Conservation (phyloP, 2,113 vertebrate species). For the Rhineura floridana region DNA sequence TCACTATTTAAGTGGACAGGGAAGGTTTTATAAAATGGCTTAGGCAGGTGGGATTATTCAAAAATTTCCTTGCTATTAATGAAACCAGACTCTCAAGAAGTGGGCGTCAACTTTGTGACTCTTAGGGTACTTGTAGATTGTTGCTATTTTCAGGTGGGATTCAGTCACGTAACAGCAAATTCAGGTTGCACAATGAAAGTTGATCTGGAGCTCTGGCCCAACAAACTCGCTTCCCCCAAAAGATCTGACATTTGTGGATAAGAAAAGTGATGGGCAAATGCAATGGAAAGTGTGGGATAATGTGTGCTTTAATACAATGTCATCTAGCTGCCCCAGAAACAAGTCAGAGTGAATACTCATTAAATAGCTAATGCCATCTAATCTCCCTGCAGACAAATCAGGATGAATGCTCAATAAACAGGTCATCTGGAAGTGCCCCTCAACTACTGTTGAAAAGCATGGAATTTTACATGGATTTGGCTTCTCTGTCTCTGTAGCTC, state of each 20-base stretch:
- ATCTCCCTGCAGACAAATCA: neutral
- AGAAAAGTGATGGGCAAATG: too few relatives aligned
- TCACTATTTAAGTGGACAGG: neutral
- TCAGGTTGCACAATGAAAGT: too few relatives aligned
- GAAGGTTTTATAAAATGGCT: neutral
- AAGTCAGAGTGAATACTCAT: neutral
- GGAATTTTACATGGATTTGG: neutral
- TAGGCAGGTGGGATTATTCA: neutral
- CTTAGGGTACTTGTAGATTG: neutral
- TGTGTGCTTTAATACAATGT: neutral
- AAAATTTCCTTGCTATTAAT: neutral
- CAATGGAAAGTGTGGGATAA: too few relatives aligned
- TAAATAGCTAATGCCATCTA: neutral
- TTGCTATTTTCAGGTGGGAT: too few relatives aligned
- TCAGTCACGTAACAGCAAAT: too few relatives aligned
- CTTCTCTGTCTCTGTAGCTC: neutral
- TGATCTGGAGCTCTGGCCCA: too few relatives aligned
- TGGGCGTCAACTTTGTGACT: conserved; percentile 9
- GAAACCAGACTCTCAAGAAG: neutral
- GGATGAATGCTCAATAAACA: neutral
- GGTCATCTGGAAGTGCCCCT: too few relatives aligned
- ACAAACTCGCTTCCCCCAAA: too few relatives aligned
- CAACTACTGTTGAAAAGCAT: neutral
- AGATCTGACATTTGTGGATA: too few relatives aligned
- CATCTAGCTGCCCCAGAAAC: neutral